Evolutionary conservation across 2,888 invertebrate genomes (phyloP).

Genomic region (Caenorhabditis sp.): DNA sequence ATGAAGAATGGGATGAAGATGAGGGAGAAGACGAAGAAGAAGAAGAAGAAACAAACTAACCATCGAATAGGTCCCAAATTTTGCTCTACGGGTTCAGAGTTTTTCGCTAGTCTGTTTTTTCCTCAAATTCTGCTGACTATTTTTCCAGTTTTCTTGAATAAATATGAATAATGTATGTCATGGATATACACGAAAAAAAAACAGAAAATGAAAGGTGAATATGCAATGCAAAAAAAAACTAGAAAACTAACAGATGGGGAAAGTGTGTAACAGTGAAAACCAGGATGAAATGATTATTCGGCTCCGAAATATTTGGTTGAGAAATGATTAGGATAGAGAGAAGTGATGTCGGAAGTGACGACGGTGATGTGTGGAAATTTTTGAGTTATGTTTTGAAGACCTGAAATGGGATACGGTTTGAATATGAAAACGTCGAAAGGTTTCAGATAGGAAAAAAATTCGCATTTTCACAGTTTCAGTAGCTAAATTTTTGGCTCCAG

Average conservation of each 20-base stretch:
- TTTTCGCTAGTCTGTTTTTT: not conserved
- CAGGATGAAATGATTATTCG: not conserved
- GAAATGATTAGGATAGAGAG: constrained; percentile 94
- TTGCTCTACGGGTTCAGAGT: not conserved
- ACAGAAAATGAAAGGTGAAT: not conserved
- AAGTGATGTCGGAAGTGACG: constrained; percentile 91
- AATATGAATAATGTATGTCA: not conserved
- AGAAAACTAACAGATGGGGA: not conserved
- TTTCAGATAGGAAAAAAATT: no score
- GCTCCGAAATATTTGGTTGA: constrained; percentile 99
- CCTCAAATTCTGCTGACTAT: not conserved
- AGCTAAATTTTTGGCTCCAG: no score
- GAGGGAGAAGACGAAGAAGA: constrained; percentile 13
- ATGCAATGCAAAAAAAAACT: not conserved
- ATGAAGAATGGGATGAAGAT: constrained; percentile 18
- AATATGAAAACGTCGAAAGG: no score
- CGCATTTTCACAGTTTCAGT: no score
- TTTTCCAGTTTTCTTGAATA: not conserved
- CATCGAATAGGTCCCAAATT: not conserved
- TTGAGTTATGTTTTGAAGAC: constrained; percentile 69
- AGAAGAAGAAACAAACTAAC: not conserved
- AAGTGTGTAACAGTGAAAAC: not conserved
- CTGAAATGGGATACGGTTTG: constrained; percentile 69
- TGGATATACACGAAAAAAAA: not conserved
- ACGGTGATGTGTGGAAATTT: constrained; percentile 80